Base-by-base conservation (phyloP, 2,113 vertebrate species). In the Entomyzon cyanotis region DNA sequence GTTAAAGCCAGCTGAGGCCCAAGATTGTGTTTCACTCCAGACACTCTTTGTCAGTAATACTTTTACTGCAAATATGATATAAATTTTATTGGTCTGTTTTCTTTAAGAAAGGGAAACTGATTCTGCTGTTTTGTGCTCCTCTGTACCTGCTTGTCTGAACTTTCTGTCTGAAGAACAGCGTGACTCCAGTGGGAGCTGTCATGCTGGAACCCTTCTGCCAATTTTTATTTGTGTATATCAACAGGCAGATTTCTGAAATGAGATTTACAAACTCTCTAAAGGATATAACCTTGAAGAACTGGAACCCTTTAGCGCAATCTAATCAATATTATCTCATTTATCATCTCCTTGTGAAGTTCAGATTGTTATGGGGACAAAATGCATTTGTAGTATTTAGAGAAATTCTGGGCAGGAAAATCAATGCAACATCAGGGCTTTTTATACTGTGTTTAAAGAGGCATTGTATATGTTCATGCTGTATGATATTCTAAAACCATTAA, bases 241-340 rank as follows among this genome's bases (percentile, higher is more conserved):
- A 95, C 81, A 89, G 88, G 65, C 67, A 96, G 71, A 91, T 94
- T 97, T 96, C 82, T 96, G 70, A 97, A 97, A 97, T 96, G 83
- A 95, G 83, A 95, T 96, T 97, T 97, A 84, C 84, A 84, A 87
- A 87, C 87, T 84, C 87, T 85, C 85, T 76, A 71, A 96, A 96
- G 89, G 37, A 86, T 96, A 91, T 94, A 95, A 97, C 92, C 94
- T 96, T 97, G 95, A 94, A 91, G 74, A 96, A 73, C 55, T 93
- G 91, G 82, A 92, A 93, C 67, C 71, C 35, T 82, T 95, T 90
- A 94, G 90, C 73, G 77, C 84, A 93, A 77, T 94, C 56, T 94
- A 95, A 97, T 97, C 96, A 94, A 96, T 97, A 96, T 90, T 93
- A 85, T 67, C 81, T 95, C 76, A 83, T 96, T 94, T 96, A 96